Evolutionary conservation across 2,888 invertebrate species (phyloP), one percentile per base, ranked within the genome.

Genomic region (Listrodromus nycthemerus): DNA sequence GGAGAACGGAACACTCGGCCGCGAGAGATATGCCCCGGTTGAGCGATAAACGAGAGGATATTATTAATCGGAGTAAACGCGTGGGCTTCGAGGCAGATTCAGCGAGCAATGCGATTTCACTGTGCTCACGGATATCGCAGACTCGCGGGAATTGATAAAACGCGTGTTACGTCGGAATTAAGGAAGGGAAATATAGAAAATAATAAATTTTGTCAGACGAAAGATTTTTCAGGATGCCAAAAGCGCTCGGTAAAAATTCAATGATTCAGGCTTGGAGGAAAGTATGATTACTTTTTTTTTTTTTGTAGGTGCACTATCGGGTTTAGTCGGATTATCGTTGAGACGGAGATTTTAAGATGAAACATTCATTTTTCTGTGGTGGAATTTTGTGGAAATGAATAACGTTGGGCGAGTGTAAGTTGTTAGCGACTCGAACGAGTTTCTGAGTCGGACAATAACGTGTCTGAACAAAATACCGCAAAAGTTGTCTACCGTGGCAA

Each of bases 71-170:
- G 67, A 30, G 69, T 63, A 48, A 65, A 70, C 66, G 37, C 63
- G 80, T 83, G 80, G 83, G 80, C 69, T 73, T 48, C 73, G 48
- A 50, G 77, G 73, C 74, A 52, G 76, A 30, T 58, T 30, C 63
- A 48, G 58, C 76, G 83, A 71, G 75, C 74, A 80, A 77, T 73
- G 7, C 80, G 76, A 83, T 83, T 80, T 83, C 83, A 75, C 79
- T 75, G 66, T 24, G 27, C 16, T n/a, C 33, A 7, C 16, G n/a
- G 63, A 33, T 19, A 19, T 19, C 0, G 8, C n/a, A 1, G 19
- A 19, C 2, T n/a, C 13, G 24, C 27, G 16, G 1, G 16, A 30
- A 24, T 30, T 5, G 16, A 58, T 58, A 58, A 30, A 2, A 16
- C 21, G 19, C 30, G n/a, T 21, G 24, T 55, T 70, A 37, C 30